Evolutionary conservation across 92 coral and sea anemone species (phyloP).

Genomic region (Epizoanthus scotinus): DNA sequence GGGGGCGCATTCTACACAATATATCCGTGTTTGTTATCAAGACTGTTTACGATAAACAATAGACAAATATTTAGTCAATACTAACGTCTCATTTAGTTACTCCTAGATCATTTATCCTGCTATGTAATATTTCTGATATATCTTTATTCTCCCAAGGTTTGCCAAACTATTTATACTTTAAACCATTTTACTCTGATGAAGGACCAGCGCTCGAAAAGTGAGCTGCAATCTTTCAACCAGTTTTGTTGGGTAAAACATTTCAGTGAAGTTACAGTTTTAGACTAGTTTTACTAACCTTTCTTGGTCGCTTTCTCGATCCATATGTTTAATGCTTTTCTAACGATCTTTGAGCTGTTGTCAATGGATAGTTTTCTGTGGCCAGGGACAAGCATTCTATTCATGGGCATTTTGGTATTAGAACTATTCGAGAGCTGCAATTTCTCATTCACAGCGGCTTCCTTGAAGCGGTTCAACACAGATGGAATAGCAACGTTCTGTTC

Average conservation of each 20-base stretch:
- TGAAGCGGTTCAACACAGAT: not conserved
- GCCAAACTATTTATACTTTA: too few relatives aligned
- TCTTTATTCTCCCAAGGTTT: too few relatives aligned
- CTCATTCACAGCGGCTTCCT: not conserved
- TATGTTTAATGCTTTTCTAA: not conserved
- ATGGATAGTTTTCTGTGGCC: not conserved
- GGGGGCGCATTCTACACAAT: too few relatives aligned
- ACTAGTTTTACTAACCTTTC: slow-evolving; percentile 4
- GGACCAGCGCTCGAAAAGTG: too few relatives aligned
- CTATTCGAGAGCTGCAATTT: not conserved
- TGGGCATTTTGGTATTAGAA: not conserved
- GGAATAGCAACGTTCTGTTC: not conserved
- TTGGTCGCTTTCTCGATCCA: slow-evolving; percentile 15
- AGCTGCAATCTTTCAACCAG: not conserved
- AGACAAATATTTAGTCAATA: too few relatives aligned
- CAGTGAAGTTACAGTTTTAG: too few relatives aligned
- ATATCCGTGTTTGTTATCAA: too few relatives aligned
- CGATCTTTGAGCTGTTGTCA: not conserved
- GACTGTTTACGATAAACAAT: too few relatives aligned
- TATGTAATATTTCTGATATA: too few relatives aligned
- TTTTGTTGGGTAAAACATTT: not conserved
- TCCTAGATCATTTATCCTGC: too few relatives aligned
- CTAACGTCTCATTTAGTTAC: too few relatives aligned
- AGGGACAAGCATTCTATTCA: not conserved
- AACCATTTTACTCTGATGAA: too few relatives aligned